Conservation (phyloP, 2,797 vertebrate genomes). For the Ateles fusciceps region DNA sequence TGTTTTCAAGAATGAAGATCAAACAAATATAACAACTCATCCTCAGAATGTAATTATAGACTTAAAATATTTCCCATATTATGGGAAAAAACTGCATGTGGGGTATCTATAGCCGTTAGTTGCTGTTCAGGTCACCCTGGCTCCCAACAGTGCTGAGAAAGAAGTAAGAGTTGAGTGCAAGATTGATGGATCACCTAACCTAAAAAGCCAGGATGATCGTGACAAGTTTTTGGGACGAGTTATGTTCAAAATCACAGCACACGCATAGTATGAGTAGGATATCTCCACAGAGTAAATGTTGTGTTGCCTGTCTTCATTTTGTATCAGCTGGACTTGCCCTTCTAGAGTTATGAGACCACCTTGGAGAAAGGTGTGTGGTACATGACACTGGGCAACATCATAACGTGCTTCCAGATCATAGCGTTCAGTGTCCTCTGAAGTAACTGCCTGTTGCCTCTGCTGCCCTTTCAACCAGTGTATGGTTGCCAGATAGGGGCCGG, state of each 20-base stretch:
- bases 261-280: constrained; percentile 83
- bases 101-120: constrained; percentile 82
- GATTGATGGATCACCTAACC: constrained; percentile 88
- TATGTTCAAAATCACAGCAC: constrained; percentile 89
- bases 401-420: constrained; percentile 83
- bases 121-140: constrained; percentile 89
- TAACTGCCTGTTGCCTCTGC: constrained; percentile 86
- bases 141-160: constrained; percentile 81
- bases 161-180: constrained; percentile 91
- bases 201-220: constrained; percentile 90
- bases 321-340: constrained; percentile 84
- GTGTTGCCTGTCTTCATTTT: constrained; percentile 81
- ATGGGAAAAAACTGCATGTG: no score
- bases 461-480: constrained; percentile 85
- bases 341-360: constrained; percentile 82
- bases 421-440: constrained; percentile 82
- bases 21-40: no score
- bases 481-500: constrained; percentile 86
- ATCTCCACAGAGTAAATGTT: constrained; percentile 82
- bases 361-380: constrained; percentile 82
- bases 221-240: constrained; percentile 95
- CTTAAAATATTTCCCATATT: no score
- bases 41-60: no score
- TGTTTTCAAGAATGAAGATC: no score
- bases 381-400: constrained; percentile 83